Percentiles rank a stretch among this genome's conserved stretches.
Conservation (phyloP, 2,113 vertebrate genomes). For the Cepphus grylle region DNA sequence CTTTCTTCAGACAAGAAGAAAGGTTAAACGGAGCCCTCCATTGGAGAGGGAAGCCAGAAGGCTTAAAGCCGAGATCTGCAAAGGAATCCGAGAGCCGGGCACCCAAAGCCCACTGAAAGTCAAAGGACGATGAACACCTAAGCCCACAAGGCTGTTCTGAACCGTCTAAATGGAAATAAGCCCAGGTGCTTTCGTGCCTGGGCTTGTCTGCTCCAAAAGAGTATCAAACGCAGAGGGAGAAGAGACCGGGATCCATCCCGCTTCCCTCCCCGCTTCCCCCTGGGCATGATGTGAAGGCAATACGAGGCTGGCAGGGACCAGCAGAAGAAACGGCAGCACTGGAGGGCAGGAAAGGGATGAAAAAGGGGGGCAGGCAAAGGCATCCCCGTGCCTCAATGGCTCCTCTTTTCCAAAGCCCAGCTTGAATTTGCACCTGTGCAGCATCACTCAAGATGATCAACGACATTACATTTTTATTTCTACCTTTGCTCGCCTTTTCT, state of each 20-base stretch:
- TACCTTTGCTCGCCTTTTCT: neutral
- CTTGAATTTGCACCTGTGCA: neutral
- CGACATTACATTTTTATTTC: neutral
- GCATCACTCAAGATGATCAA: neutral
- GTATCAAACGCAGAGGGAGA: neutral
- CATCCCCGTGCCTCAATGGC: neutral
- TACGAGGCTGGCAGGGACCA: neutral
- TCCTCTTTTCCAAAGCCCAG: neutral
- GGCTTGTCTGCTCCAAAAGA: neutral
- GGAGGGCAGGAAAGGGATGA: neutral
- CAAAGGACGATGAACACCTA: neutral
- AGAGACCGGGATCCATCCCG: neutral
- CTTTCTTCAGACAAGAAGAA: slow-evolving; percentile 53
- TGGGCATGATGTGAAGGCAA: neutral
- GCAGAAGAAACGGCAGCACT: neutral
- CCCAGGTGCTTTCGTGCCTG: neutral
- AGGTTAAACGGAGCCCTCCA: slow-evolving; percentile 15
- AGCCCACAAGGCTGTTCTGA: neutral
- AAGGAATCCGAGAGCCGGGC: neutral
- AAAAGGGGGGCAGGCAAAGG: neutral
- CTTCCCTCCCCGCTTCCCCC: neutral
- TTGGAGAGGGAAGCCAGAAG: neutral
- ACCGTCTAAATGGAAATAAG: neutral
- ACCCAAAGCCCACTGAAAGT: neutral
- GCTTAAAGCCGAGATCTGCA: neutral